Evolutionary conservation across 2,888 invertebrate species (phyloP).

Genomic region (Gryllus longicercus): DNA sequence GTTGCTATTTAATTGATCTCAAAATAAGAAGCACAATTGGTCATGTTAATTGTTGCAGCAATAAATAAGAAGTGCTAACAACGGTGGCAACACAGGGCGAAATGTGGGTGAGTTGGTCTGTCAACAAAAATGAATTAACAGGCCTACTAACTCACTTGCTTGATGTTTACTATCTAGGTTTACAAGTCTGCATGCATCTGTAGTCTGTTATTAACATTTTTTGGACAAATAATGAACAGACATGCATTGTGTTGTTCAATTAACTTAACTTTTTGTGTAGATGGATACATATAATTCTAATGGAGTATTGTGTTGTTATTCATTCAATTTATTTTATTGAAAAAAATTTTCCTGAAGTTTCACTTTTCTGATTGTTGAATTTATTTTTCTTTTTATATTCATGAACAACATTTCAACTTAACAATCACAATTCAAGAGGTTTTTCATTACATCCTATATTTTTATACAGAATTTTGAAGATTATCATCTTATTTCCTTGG

Average conservation of each 20-base stretch:
- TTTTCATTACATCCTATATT: no score
- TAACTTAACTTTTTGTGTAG: neutral
- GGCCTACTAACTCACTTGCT: conserved; percentile 3
- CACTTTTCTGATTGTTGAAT: no score
- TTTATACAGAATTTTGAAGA: no score
- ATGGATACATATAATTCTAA: no score
- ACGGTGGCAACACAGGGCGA: neutral
- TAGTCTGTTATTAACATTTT: neutral
- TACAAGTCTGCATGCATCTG: neutral
- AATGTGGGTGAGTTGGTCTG: conserved; percentile 17
- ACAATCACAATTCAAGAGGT: no score
- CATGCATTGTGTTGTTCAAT: neutral
- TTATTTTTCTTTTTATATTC: no score
- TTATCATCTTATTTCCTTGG: no score
- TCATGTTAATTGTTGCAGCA: neutral
- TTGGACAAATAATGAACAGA: neutral
- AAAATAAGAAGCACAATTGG: neutral
- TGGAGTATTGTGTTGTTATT: no score
- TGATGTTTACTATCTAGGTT: neutral
- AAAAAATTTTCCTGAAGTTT: no score
- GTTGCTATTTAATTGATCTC: no score
- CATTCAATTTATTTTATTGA: no score
- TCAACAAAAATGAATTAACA: neutral
- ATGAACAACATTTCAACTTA: no score
- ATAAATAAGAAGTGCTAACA: neutral